phyloP scores from a whole-genome alignment of 1,140 invertebrate genomes.

The Tetranychus urticae region DNA sequence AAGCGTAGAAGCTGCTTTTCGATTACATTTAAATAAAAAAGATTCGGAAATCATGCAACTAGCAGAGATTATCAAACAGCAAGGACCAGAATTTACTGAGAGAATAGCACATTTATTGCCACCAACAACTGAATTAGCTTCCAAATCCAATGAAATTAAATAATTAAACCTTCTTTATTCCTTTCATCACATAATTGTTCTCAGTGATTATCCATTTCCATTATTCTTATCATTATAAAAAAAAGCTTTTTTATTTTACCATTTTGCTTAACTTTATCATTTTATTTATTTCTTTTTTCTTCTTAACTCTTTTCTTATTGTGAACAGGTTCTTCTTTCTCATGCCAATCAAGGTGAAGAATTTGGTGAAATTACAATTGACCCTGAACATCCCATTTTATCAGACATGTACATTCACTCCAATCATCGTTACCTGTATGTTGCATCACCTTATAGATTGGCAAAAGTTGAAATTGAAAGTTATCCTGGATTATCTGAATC shows the following conservation, averaged over 20 bases:
- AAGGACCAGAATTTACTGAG: neutral
- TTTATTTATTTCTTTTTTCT: neutral
- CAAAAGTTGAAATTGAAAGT: constrained; percentile 9
- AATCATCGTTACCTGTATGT: constrained; percentile 47
- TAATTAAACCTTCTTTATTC: neutral
- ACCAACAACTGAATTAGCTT: neutral
- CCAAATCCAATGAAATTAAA: neutral
- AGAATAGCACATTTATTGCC: neutral
- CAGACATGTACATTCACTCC: constrained; percentile 54
- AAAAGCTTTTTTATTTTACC: neutral
- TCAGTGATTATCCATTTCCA: neutral
- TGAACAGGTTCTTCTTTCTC: constrained; percentile 33
- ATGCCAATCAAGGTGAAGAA: constrained; percentile 33
- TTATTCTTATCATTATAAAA: neutral
- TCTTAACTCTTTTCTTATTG: constrained; percentile 4
- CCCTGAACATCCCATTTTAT: constrained; percentile 41
- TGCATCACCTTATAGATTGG: constrained; percentile 37
- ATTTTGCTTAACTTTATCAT: neutral
- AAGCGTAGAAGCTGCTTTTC: neutral
- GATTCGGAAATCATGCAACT: neutral
- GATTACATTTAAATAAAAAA: neutral
- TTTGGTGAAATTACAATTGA: constrained; percentile 53
- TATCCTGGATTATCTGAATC: neutral
- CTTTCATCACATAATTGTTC: neutral
- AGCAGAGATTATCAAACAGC: neutral